phyloP scores from a whole-genome alignment of 92 coral and sea anemone species.

The Isaurus tuberculatus region DNA sequence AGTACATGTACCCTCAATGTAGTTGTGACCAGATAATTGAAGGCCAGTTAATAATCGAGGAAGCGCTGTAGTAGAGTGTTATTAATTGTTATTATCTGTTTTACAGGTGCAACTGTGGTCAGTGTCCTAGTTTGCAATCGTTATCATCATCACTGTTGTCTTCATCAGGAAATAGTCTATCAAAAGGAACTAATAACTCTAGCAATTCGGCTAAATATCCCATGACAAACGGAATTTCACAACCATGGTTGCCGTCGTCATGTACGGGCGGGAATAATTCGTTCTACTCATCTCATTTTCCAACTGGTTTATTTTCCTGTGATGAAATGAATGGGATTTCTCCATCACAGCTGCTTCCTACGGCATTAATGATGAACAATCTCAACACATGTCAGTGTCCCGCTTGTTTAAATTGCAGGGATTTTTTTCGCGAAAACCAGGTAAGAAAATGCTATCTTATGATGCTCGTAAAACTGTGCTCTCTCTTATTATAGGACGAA shows the following conservation, averaged over 20 bases:
- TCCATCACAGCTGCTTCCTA: conserved; percentile 67
- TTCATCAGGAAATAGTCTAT: conserved; percentile 12
- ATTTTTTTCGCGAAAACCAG: conserved; percentile 43
- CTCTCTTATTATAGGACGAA: too few relatives aligned
- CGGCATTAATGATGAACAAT: conserved; percentile 78
- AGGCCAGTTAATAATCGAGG: too few relatives aligned
- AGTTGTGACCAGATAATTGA: too few relatives aligned
- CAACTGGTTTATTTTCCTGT: conserved; percentile 54
- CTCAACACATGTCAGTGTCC: conserved; percentile 56
- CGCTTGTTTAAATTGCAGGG: conserved; percentile 55
- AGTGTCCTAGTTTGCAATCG: conserved; percentile 52
- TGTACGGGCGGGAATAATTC: conserved; percentile 47
- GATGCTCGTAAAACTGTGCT: too few relatives aligned
- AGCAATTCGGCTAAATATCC: conserved; percentile 33
- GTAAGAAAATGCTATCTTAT: neutral
- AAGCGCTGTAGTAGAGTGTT: too few relatives aligned
- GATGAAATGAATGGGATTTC: conserved; percentile 67
- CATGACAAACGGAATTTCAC: conserved; percentile 31
- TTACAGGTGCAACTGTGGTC: conserved; percentile 62
- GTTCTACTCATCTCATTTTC: conserved; percentile 47
- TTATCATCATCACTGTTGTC: conserved; percentile 26
- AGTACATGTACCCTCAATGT: too few relatives aligned
- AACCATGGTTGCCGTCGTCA: conserved; percentile 39
- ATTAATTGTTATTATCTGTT: neutral
- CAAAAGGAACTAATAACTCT: conserved; percentile 41